Percentiles rank a stretch among this genome's conserved stretches.
Evolutionary conservation across 2,888 invertebrate genomes (phyloP).

Genomic region (Agrilus biguttatus): DNA sequence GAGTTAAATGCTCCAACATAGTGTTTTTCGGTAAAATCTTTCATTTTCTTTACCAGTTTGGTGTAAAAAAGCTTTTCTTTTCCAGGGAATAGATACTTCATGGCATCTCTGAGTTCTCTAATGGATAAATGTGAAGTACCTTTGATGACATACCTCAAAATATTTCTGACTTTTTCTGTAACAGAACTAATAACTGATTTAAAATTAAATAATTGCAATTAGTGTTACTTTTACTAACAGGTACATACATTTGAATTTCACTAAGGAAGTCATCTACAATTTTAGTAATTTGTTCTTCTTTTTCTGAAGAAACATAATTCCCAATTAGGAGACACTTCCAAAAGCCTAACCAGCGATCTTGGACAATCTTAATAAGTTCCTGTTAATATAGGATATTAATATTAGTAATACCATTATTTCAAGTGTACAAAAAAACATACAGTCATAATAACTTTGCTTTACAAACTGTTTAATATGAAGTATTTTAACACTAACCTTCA

Average conservation of each 20-base stretch:
- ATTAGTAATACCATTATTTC: neutral
- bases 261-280: slow-evolving; percentile 31
- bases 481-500: too few species aligned
- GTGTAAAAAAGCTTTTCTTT: slow-evolving; percentile 30
- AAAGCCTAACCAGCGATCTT: slow-evolving; percentile 46
- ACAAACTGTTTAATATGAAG: too few species aligned
- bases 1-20: slow-evolving; percentile 21
- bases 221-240: slow-evolving; percentile 1
- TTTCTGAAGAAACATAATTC: slow-evolving; percentile 33
- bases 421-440: neutral
- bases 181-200: slow-evolving; percentile 8
- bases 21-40: slow-evolving; percentile 29
- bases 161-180: slow-evolving; percentile 22
- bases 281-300: slow-evolving; percentile 32
- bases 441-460: too few species aligned
- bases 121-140: slow-evolving; percentile 25
- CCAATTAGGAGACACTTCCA: slow-evolving; percentile 50
- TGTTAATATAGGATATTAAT: slow-evolving; percentile 20
- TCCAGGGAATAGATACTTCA: slow-evolving; percentile 26
- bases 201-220: slow-evolving; percentile 1
- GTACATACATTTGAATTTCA: slow-evolving; percentile 3
- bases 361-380: slow-evolving; percentile 44
- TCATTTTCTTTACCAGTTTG: slow-evolving; percentile 28
- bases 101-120: slow-evolving; percentile 28
- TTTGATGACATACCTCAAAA: slow-evolving; percentile 31